These are phyloP conservation scores for Eurystomus glaucurus DNA, from an alignment of 2,797 vertebrate species.

Conservation along the genomic window DNA sequence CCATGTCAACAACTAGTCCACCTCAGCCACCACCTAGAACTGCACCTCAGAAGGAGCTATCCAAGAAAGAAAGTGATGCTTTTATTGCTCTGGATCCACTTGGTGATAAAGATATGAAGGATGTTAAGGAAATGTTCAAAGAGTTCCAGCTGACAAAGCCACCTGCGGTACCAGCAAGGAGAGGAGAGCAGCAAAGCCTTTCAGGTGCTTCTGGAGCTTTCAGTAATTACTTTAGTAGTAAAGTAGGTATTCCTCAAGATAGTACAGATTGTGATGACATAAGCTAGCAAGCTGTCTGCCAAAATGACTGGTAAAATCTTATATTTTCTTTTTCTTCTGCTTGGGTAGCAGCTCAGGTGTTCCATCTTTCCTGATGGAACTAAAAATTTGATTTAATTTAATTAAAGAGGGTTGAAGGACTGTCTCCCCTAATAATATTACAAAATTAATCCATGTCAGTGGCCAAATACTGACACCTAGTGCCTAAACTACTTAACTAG, in stretches of 20 bases:
- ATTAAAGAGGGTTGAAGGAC: not conserved
- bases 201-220: conserved; percentile 80
- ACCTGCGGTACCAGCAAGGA: conserved; percentile 90
- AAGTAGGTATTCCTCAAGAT: conserved; percentile 86
- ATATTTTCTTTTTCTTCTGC: not conserved
- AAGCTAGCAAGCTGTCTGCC: conserved; percentile 81
- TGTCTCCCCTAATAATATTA: not conserved
- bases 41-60: conserved; percentile 82
- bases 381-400: not conserved
- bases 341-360: not conserved
- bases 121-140: conserved; percentile 97
- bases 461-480: conserved; percentile 70
- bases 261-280: conserved; percentile 85
- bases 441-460: not conserved
- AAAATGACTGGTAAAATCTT: conserved; percentile 79
- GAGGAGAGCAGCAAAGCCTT: conserved; percentile 80
- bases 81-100: conserved; percentile 95
- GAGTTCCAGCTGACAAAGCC: conserved; percentile 94
- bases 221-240: conserved; percentile 87
- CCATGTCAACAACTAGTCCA: conserved; percentile 64
- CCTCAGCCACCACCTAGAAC: conserved; percentile 89
- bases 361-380: not conserved
- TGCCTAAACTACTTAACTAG: not conserved
- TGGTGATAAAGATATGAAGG: conserved; percentile 93
- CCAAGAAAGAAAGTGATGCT: conserved; percentile 88